Percentiles rank a stretch among this genome's conserved stretches.
phyloP scores from a whole-genome alignment of 2,113 vertebrate species.

The Hydrolagus affinis region DNA sequence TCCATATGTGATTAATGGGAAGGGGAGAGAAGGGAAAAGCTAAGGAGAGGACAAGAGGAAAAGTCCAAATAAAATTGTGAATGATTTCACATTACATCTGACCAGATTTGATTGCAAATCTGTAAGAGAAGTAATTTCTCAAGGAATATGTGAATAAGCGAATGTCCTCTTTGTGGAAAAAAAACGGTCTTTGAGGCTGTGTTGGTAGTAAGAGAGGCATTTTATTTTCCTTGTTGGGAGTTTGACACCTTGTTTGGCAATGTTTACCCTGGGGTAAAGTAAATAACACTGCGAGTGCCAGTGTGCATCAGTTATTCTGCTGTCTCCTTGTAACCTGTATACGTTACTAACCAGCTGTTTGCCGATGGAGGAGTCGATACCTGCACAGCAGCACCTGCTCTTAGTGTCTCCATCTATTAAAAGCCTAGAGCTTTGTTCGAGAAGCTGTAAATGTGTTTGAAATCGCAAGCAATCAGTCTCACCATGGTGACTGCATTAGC shows the following conservation, averaged over 20 bases:
- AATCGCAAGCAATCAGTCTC: neutral
- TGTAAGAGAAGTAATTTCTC: neutral
- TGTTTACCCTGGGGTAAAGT: neutral
- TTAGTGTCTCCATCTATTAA: neutral
- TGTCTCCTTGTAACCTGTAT: neutral
- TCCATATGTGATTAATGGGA: too few species aligned
- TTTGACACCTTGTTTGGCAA: neutral
- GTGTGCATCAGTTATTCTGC: neutral
- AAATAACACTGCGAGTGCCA: neutral
- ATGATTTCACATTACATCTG: neutral
- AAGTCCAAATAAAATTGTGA: too few species aligned
- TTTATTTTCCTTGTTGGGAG: neutral
- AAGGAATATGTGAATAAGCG: neutral
- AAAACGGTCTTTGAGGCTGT: neutral
- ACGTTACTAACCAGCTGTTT: constrained; percentile 1
- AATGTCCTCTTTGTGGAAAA: neutral
- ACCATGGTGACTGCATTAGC: neutral
- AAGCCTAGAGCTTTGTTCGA: neutral
- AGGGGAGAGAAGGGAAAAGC: too few species aligned
- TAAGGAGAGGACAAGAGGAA: too few species aligned
- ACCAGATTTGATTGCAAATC: neutral
- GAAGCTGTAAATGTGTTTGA: neutral
- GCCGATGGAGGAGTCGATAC: neutral
- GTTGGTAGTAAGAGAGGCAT: neutral
- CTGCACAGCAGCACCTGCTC: neutral